Evolutionary conservation across 2,888 invertebrate genomes (phyloP), one percentile per base, ranked within the genome.

Genomic region (Catocala sponsa): DNA sequence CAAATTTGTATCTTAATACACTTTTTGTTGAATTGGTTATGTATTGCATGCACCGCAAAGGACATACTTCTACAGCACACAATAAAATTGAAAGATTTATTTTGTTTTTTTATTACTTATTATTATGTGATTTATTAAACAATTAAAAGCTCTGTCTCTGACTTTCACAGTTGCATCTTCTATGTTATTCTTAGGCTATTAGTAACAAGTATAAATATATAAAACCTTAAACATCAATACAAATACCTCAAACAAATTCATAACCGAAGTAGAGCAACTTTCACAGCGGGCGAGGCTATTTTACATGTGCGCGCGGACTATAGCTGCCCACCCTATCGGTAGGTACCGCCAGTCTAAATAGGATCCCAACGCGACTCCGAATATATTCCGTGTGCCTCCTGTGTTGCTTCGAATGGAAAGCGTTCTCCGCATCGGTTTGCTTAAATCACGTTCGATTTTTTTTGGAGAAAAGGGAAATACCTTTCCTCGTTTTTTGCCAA

Each of bases 291-390:
- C 79, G 79, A 78, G 89, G 88, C 93, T 94, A 92, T 93, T 94
- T 94, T 94, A 94, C 94, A 94, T 94, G 94, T 93, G 91, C 91
- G 91, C 91, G 91, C 86, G 88, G 91, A 87, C 92, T 91, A 88
- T 91, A 90, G 91, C 90, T 87, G 89, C 85, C 90, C 91, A 86
- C 90, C 88, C 88, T 91, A 90, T 92, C 82, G 91, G 93, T 92
- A 91, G 90, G 91, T 90, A 91, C 89, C 60, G 87, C 87, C 87
- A 87, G 90, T 87, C 87, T 88, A 88, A 91, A 91, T 92, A 91
- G 89, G 92, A 90, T 90, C 87, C 86, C 88, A 84, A 86, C 89
- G 86, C 88, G 90, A 89, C 90, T 90, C 85, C 84, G 88, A 90
- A 91, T 91, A 92, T 89, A 91, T 92, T 92, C 89, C 85, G 86